phyloP scores from a whole-genome alignment of 2,113 vertebrate species.

The Dasyprocta punctata region DNA sequence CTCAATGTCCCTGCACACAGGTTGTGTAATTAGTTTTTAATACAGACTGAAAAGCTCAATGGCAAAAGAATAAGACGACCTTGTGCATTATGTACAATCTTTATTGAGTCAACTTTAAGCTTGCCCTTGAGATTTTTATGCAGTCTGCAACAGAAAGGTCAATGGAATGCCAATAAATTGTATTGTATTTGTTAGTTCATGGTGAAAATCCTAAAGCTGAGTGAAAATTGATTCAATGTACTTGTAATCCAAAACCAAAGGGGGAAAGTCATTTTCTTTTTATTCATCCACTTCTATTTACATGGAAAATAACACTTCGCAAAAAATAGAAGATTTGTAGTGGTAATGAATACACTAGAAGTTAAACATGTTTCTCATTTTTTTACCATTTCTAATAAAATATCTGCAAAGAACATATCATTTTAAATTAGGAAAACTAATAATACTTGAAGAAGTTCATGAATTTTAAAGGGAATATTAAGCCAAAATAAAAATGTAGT shows the following conservation, averaged over 20 bases:
- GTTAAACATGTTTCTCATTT: not conserved
- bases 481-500: not conserved
- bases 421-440: not conserved
- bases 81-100: constrained; percentile 54
- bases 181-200: constrained; percentile 59
- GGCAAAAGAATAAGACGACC: constrained; percentile 27
- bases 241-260: constrained; percentile 46
- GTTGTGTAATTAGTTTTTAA: constrained; percentile 51
- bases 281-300: constrained; percentile 46
- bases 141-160: constrained; percentile 70
- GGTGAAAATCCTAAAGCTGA: not conserved
- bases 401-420: not conserved
- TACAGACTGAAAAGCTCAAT: constrained; percentile 62
- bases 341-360: not conserved
- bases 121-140: constrained; percentile 70
- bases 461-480: not conserved
- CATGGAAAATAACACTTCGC: not conserved
- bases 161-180: constrained; percentile 71
- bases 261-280: constrained; percentile 1
- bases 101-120: constrained; percentile 80
- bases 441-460: constrained; percentile 3
- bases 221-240: constrained; percentile 45
- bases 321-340: not conserved
- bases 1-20: not conserved
- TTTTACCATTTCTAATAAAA: not conserved